Conservation (phyloP, 2,888 invertebrate genomes). For the Chrysotoxum bicinctum region DNA sequence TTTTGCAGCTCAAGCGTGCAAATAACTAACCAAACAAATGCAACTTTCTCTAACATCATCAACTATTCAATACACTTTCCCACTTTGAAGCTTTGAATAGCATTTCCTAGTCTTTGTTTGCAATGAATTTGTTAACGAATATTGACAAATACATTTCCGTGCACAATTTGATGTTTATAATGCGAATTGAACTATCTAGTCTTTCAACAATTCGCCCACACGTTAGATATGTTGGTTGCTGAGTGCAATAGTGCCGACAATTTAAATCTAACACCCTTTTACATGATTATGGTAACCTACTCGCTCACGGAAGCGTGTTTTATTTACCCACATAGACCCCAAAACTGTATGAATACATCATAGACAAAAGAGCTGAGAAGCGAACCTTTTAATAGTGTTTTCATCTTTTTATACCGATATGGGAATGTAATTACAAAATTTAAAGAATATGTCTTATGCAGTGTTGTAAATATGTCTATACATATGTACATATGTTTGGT, state of each 20-base stretch:
- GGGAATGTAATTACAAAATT: slow-evolving; percentile 16
- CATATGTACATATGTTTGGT: not conserved
- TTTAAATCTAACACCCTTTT: slow-evolving; percentile 4
- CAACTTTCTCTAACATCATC: slow-evolving; percentile 58
- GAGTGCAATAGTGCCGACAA: slow-evolving; percentile 21
- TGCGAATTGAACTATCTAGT: slow-evolving; percentile 19
- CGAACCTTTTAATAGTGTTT: slow-evolving; percentile 37
- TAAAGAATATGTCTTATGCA: not conserved
- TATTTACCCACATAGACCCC: slow-evolving; percentile 11
- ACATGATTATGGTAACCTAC: slow-evolving; percentile 54
- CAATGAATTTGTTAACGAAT: slow-evolving; percentile 54
- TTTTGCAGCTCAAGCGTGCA: slow-evolving; percentile 52
- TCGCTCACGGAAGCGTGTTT: slow-evolving; percentile 43
- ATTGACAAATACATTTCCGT: slow-evolving; percentile 65
- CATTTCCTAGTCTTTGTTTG: slow-evolving; percentile 65
- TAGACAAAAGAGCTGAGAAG: slow-evolving; percentile 54
- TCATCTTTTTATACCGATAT: not conserved
- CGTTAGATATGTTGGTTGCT: not conserved
- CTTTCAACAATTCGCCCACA: slow-evolving; percentile 41
- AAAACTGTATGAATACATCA: slow-evolving; percentile 7
- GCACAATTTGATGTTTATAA: slow-evolving; percentile 42
- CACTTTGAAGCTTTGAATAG: slow-evolving; percentile 32
- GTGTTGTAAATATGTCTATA: not conserved
- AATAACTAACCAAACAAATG: slow-evolving; percentile 38
- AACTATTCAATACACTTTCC: slow-evolving; percentile 42